Evolutionary conservation across 2,797 vertebrate species (phyloP).

Genomic region (Pempheris klunzingeri): DNA sequence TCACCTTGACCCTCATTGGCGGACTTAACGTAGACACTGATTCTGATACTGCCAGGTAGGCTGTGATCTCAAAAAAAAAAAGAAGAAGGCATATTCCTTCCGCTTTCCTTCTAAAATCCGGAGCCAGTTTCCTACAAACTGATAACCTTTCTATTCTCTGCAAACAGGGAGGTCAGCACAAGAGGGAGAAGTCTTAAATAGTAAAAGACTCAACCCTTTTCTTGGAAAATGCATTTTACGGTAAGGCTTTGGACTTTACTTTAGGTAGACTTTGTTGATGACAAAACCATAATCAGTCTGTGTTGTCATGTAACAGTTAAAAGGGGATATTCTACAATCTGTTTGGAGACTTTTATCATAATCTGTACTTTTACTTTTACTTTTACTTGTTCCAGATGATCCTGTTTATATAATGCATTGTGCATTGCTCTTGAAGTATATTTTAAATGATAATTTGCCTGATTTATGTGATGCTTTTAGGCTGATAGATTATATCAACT

Average conservation of each 20-base stretch:
- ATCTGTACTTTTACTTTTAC: neutral
- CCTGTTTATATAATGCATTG: neutral
- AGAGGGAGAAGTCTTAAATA: neutral
- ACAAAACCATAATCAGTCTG: neutral
- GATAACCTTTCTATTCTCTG: constrained; percentile 75
- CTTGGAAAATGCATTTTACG: constrained; percentile 45
- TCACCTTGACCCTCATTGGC: constrained; percentile 30
- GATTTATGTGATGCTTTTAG: neutral
- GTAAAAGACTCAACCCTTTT: constrained; percentile 27
- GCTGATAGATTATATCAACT: neutral
- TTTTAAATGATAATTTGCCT: neutral
- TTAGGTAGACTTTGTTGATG: too few relatives aligned
- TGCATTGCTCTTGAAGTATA: too few relatives aligned
- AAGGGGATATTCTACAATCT: neutral
- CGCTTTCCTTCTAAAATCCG: constrained; percentile 29
- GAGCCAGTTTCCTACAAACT: constrained; percentile 66
- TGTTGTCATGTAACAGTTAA: neutral
- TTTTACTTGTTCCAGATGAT: neutral
- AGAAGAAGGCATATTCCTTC: constrained; percentile 52
- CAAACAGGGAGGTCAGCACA: constrained; percentile 53
- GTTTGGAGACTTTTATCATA: neutral
- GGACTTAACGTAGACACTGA: constrained; percentile 1
- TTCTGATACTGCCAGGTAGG: neutral
- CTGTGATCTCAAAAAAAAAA: constrained; percentile 27
- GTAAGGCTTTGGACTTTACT: neutral